phyloP scores from a whole-genome alignment of 1,140 invertebrate genomes.

The Pectinophora gossypiella region DNA sequence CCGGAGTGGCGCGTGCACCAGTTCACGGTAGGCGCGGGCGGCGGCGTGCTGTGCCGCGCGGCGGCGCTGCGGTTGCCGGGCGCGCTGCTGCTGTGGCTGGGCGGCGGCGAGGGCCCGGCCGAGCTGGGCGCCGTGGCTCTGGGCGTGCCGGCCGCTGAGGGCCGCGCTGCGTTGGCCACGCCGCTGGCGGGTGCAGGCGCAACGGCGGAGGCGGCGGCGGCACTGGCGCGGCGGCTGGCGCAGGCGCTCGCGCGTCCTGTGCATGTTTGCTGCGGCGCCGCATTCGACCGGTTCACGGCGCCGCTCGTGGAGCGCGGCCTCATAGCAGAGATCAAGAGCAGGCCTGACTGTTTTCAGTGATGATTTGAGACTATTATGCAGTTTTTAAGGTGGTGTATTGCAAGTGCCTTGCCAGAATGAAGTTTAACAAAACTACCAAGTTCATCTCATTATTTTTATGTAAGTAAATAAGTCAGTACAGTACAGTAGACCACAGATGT shows the following conservation, averaged over 20 bases:
- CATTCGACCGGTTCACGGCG: constrained; percentile 26
- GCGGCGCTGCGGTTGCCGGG: constrained; percentile 12
- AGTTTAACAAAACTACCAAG: too few relatives aligned
- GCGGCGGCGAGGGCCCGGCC: constrained; percentile 5
- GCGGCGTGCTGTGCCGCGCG: constrained; percentile 11
- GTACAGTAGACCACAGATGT: too few relatives aligned
- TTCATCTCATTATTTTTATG: too few relatives aligned
- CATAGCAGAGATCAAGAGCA: constrained; percentile 28
- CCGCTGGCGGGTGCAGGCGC: constrained; percentile 5
- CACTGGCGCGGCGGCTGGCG: constrained; percentile 21
- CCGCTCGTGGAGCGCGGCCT: constrained; percentile 28
- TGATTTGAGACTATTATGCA: too few relatives aligned
- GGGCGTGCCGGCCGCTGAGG: constrained; percentile 5
- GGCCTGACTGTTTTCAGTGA: constrained; percentile 25
- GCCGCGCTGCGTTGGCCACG: neutral
- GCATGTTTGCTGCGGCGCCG: constrained; percentile 8
- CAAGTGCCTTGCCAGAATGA: too few relatives aligned
- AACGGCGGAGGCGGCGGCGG: constrained; percentile 10
- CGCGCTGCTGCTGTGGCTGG: constrained; percentile 21
- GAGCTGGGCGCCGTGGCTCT: constrained; percentile 12
- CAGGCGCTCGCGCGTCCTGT: constrained; percentile 15
- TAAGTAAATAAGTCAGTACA: too few relatives aligned
- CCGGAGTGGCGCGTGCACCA: constrained; percentile 22
- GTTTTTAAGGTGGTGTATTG: too few relatives aligned
- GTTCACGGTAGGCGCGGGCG: constrained; percentile 21